Percentiles rank a stretch among this genome's conserved stretches.
These are phyloP conservation scores for Pissodes strobi DNA, from an alignment of 1,140 invertebrate species.

Conservation along the genomic window DNA sequence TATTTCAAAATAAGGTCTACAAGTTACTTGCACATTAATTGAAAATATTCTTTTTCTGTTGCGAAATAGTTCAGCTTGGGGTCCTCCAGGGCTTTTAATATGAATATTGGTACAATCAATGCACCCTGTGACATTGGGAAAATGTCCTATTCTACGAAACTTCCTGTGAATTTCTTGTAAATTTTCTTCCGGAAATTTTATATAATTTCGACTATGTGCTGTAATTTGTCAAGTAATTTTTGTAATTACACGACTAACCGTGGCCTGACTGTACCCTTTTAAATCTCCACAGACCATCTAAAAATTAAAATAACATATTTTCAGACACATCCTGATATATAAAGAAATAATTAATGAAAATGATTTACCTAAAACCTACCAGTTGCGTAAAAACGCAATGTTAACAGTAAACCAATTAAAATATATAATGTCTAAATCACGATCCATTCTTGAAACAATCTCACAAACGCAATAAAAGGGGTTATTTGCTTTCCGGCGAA, in stretches of 20 bases:
- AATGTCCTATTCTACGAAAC: constrained; percentile 36
- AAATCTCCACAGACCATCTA: too few species aligned
- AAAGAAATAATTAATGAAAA: too few species aligned
- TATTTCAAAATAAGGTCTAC: constrained; percentile 45
- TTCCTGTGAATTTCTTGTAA: neutral
- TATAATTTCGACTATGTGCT: constrained; percentile 23
- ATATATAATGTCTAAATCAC: too few species aligned
- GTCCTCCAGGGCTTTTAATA: constrained; percentile 43
- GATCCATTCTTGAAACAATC: too few species aligned
- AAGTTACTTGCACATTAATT: constrained; percentile 52
- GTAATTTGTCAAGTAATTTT: constrained; percentile 33
- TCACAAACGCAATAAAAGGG: too few species aligned
- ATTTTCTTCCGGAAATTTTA: constrained; percentile 34
- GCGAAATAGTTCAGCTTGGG: constrained; percentile 46
- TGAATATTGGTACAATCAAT: constrained; percentile 46
- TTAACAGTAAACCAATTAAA: too few species aligned
- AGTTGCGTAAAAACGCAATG: too few species aligned
- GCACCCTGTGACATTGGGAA: constrained; percentile 37
- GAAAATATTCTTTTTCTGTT: constrained; percentile 50
- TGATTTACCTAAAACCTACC: too few species aligned
- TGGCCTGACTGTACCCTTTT: constrained; percentile 26
- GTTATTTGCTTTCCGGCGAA: too few species aligned
- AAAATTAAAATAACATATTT: too few species aligned
- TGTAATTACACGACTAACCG: constrained; percentile 33
- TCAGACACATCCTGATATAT: too few species aligned